A percentile compares a stretch with the other conserved stretches of the same genome.
phyloP scores from a whole-genome alignment of 1,140 invertebrate genomes.

The Magallana ariakensis region DNA sequence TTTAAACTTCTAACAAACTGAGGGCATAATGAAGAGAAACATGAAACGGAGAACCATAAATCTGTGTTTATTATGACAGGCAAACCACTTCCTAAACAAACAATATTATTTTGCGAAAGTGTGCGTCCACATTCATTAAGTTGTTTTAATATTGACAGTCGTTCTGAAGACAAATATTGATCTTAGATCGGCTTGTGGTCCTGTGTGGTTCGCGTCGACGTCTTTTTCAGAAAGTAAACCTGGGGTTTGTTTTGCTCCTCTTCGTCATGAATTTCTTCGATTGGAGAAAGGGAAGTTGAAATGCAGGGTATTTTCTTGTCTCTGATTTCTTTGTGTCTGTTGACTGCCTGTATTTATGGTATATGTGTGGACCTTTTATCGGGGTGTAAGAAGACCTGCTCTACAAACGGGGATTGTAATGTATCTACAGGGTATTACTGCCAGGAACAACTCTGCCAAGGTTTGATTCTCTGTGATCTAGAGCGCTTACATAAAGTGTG shows the following conservation, averaged over 20 bases:
- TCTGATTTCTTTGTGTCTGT: neutral
- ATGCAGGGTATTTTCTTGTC: neutral
- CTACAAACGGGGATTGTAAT: neutral
- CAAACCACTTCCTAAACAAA: conserved; percentile 22
- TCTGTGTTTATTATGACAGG: conserved; percentile 2
- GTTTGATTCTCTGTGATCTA: neutral
- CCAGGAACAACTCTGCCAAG: neutral
- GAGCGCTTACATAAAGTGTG: no score
- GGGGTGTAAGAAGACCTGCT: neutral
- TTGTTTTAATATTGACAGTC: conserved; percentile 30
- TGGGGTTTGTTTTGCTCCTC: neutral
- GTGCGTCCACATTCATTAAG: conserved; percentile 24
- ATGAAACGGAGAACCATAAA: neutral
- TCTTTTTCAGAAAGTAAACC: neutral
- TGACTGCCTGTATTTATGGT: neutral
- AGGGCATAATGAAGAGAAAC: neutral
- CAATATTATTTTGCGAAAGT: conserved; percentile 8
- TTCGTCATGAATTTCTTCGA: neutral
- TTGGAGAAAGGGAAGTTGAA: neutral
- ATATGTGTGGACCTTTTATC: neutral
- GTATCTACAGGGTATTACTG: neutral
- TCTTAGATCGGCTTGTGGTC: neutral
- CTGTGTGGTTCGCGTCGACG: neutral
- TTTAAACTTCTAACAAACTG: no score
- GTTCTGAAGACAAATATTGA: conserved; percentile 20